Conservation (phyloP, 2,888 invertebrate genomes). For the Busseola fusca region DNA sequence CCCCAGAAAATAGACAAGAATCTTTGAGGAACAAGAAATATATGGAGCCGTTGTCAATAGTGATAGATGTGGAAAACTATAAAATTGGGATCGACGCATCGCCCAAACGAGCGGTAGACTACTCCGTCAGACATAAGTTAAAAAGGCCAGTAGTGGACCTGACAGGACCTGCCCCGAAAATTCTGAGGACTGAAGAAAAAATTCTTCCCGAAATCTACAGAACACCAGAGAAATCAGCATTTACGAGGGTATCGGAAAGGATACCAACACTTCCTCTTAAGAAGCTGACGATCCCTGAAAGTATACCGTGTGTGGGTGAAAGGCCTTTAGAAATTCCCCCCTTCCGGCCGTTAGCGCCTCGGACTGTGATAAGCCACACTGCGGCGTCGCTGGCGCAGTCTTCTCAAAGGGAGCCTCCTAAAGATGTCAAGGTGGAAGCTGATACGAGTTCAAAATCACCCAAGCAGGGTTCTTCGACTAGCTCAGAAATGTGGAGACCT, state of each 20-base stretch:
- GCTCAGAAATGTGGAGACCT: slow-evolving; percentile 84
- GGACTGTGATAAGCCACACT: slow-evolving; percentile 85
- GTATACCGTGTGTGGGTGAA: slow-evolving; percentile 75
- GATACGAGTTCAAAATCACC: slow-evolving; percentile 79
- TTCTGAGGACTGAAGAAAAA: slow-evolving; percentile 73
- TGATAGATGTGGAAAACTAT: slow-evolving; percentile 86
- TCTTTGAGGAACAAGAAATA: slow-evolving; percentile 76
- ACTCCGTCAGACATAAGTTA: slow-evolving; percentile 81
- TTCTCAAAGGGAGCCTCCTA: slow-evolving; percentile 63
- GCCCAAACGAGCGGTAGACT: slow-evolving; percentile 85
- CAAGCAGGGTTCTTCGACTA: slow-evolving; percentile 76
- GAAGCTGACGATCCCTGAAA: slow-evolving; percentile 77
- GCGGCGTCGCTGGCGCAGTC: slow-evolving; percentile 81
- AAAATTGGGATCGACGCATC: slow-evolving; percentile 86
- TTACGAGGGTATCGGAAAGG: slow-evolving; percentile 71
- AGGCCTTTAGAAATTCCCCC: slow-evolving; percentile 51
- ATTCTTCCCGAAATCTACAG: slow-evolving; percentile 61
- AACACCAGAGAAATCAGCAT: slow-evolving; percentile 74
- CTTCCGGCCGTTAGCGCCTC: slow-evolving; percentile 56
- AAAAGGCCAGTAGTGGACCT: slow-evolving; percentile 78
- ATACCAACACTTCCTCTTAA: slow-evolving; percentile 66
- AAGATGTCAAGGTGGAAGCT: slow-evolving; percentile 67
- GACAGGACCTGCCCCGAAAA: slow-evolving; percentile 76
- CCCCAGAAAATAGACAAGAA: slow-evolving; percentile 82
- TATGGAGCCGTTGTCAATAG: slow-evolving; percentile 85